Conservation (phyloP, 2,888 invertebrate genomes). For the Nephrotoma guestfalica region DNA sequence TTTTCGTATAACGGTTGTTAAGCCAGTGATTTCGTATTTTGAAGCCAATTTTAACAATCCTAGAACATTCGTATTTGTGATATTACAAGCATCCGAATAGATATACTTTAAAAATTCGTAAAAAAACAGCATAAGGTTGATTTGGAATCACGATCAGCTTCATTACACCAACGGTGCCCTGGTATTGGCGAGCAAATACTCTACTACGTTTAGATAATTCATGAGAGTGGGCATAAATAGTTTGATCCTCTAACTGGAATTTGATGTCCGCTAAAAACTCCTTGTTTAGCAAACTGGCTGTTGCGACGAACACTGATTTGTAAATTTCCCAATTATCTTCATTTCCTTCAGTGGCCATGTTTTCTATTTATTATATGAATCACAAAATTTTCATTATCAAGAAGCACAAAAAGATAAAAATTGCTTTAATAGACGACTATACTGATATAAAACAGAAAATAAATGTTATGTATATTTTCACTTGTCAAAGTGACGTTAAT, state of each 20-base stretch:
- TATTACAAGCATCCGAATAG: background rate
- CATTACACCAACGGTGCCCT: background rate
- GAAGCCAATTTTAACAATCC: background rate
- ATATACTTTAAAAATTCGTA: background rate
- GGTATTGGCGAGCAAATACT: background rate
- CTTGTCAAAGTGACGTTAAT: no score
- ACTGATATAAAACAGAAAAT: no score
- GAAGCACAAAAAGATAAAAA: no score
- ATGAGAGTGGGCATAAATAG: background rate
- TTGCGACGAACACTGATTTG: background rate
- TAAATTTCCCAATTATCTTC: background rate
- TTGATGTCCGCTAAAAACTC: background rate
- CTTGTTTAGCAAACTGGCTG: background rate
- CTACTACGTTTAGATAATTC: background rate
- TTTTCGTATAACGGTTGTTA: background rate
- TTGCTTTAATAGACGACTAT: no score
- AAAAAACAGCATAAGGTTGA: background rate
- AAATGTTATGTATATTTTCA: no score
- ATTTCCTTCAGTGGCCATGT: background rate
- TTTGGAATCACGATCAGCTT: background rate
- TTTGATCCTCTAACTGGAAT: background rate
- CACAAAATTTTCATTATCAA: no score
- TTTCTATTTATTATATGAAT: background rate
- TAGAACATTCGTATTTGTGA: background rate
- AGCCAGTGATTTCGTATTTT: background rate